Conservation (phyloP, 2,797 vertebrate species). For the Aythya fuligula region DNA sequence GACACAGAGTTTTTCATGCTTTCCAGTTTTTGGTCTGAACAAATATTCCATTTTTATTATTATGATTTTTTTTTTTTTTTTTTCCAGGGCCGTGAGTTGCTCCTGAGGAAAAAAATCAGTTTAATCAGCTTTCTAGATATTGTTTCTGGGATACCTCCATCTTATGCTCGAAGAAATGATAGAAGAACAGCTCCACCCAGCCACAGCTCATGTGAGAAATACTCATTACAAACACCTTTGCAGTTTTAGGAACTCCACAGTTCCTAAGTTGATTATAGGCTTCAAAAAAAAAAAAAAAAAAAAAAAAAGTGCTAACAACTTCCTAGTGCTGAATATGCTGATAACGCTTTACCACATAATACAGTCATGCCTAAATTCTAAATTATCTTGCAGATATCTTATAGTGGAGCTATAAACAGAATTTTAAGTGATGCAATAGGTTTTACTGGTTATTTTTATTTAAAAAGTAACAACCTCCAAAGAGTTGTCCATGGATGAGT, state of each 20-base stretch:
- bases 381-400: background rate
- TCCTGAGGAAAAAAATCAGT: background rate
- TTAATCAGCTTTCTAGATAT: background rate
- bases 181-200: background rate
- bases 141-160: background rate
- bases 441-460: conserved; percentile 1
- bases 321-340: background rate
- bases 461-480: background rate
- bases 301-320: background rate
- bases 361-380: background rate
- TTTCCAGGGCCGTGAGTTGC: background rate
- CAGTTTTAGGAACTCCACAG: background rate
- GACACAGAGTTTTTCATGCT: background rate
- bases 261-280: background rate
- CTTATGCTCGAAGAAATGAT: background rate
- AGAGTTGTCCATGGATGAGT: background rate
- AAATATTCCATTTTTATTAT: background rate
- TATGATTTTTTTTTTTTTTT: background rate
- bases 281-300: background rate
- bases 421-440: background rate
- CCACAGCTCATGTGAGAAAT: background rate
- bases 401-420: background rate
- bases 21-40: background rate
- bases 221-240: background rate
- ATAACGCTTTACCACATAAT: background rate